Evolutionary conservation across 2,113 vertebrate species (phyloP).

Genomic region (Dendropsophus ebraccatus): DNA sequence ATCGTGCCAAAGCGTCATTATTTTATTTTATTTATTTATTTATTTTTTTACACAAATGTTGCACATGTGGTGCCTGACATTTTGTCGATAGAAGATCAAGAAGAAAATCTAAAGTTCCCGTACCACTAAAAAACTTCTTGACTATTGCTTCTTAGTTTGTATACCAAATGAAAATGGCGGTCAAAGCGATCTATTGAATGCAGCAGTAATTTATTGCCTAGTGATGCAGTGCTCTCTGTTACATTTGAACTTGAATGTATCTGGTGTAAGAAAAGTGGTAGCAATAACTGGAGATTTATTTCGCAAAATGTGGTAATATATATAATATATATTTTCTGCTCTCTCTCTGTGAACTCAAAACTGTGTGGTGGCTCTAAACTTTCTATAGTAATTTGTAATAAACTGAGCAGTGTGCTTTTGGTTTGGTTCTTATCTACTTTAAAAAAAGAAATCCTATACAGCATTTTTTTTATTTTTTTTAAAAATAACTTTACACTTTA

Average conservation of each 20-base stretch:
- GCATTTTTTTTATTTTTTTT: neutral
- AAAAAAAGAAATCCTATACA: neutral
- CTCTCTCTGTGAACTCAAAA: neutral
- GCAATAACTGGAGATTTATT: conserved; percentile 13
- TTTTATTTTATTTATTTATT: no score
- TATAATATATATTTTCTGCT: neutral
- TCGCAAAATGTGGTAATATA: neutral
- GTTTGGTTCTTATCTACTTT: neutral
- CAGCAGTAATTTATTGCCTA: neutral
- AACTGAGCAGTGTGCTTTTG: neutral
- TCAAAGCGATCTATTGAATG: neutral
- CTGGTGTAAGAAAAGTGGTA: neutral
- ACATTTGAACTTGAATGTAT: conserved; percentile 1
- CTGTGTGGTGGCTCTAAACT: neutral
- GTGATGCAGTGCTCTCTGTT: neutral
- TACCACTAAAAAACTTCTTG: neutral
- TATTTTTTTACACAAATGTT: no score
- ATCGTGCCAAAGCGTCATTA: no score
- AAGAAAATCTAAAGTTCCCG: neutral
- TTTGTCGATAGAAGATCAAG: neutral
- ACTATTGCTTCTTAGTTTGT: neutral
- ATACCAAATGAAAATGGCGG: neutral
- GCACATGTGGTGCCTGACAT: neutral
- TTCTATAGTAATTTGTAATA: neutral
- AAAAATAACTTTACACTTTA: neutral